These are phyloP conservation scores for Esox lucius DNA, from an alignment of 2,797 vertebrate species.

Conservation along the genomic window DNA sequence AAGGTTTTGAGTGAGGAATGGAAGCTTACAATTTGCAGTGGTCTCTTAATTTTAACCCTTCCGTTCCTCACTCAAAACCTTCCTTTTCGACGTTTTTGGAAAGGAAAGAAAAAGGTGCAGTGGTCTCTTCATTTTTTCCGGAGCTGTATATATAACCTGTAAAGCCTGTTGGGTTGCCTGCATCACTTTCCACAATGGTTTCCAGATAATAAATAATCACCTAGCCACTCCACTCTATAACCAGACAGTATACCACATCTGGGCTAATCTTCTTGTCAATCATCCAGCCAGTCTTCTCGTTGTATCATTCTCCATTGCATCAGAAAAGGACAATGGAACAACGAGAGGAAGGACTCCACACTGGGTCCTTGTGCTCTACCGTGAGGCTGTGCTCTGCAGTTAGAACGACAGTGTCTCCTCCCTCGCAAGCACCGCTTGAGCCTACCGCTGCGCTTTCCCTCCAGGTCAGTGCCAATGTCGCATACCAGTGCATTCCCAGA, in stretches of 20 bases:
- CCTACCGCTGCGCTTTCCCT: constrained; percentile 8
- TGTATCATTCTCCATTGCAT: not conserved
- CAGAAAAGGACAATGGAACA: not conserved
- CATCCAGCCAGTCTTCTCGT: not conserved
- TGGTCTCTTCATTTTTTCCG: no score
- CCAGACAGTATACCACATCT: not conserved
- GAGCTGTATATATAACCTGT: not conserved
- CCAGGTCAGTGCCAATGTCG: constrained; percentile 42
- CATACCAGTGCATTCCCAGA: constrained; percentile 27
- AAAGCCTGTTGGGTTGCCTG: not conserved
- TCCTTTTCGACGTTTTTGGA: no score
- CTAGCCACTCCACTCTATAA: not conserved
- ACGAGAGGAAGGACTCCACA: no score
- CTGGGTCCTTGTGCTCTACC: no score
- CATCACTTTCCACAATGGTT: not conserved
- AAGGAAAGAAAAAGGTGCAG: no score
- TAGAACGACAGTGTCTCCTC: not conserved
- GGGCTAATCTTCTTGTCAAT: not conserved
- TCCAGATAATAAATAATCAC: not conserved
- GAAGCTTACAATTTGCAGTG: no score
- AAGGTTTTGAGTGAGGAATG: no score
- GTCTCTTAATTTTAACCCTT: no score
- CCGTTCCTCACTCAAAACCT: no score
- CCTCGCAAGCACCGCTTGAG: not conserved
- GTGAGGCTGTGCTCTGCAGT: no score